These are phyloP conservation scores for Silurus lanzhouensis DNA, from an alignment of 2,797 vertebrate genomes.

Conservation along the genomic window DNA sequence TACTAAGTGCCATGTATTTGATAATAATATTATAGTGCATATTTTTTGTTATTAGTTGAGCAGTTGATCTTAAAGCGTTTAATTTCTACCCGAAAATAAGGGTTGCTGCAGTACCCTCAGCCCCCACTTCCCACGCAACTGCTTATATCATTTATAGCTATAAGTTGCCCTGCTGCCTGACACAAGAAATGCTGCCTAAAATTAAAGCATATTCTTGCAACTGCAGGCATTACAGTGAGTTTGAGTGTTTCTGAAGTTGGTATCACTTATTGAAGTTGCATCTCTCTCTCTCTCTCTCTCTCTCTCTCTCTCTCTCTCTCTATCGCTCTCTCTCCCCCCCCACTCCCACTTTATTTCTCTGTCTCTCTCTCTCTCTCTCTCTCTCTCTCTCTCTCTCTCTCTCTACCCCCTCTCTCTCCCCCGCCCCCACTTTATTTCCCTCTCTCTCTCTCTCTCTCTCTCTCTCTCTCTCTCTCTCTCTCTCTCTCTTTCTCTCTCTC, in stretches of 20 bases:
- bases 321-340: too few species aligned
- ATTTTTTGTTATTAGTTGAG: too few species aligned
- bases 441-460: constrained; percentile 3
- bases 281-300: constrained; percentile 8
- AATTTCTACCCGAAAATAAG: not conserved
- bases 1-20: not conserved
- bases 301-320: not conserved
- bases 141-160: not conserved
- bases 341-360: not conserved
- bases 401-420: not conserved
- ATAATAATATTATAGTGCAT: not conserved
- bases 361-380: constrained; percentile 8
- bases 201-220: not conserved
- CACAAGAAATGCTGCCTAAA: not conserved
- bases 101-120: not conserved
- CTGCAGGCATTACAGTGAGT: not conserved
- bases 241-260: not conserved
- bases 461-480: constrained; percentile 10
- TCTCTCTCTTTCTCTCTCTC: not conserved
- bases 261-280: not conserved
- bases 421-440: not conserved
- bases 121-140: not conserved
- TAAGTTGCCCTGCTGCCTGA: constrained; percentile 12
- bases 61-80: too few species aligned
- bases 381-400: not conserved